These are phyloP conservation scores for Melanotaenia trifasciata DNA, from an alignment of 2,797 vertebrate genomes.

Conservation along the genomic window DNA sequence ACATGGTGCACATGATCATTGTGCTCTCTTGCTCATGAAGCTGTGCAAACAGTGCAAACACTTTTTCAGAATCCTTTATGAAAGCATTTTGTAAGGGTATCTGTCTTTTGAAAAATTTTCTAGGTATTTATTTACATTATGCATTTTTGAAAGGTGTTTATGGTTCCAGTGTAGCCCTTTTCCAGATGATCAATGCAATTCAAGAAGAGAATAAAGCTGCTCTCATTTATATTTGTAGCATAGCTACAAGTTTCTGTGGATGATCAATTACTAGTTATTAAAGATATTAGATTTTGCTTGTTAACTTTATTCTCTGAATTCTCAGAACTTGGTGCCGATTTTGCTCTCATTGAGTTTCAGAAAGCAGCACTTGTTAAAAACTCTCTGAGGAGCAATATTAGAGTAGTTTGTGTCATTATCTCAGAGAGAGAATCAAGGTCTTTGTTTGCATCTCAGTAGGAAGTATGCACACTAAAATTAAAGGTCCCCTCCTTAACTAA, in stretches of 20 bases:
- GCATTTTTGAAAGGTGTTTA: neutral
- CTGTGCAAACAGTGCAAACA: neutral
- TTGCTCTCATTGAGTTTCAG: constrained; percentile 20
- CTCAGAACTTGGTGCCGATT: neutral
- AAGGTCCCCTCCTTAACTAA: constrained; percentile 58
- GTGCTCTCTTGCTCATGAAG: neutral
- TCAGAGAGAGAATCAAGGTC: constrained; percentile 44
- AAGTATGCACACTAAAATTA: constrained; percentile 54
- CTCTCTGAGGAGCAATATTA: constrained; percentile 28
- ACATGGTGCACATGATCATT: neutral
- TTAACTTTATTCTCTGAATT: constrained; percentile 6
- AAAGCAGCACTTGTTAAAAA: constrained; percentile 26
- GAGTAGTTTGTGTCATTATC: constrained; percentile 51
- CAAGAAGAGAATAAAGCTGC: neutral
- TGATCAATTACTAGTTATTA: neutral
- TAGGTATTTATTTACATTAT: neutral
- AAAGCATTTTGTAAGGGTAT: neutral
- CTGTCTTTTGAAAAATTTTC: neutral
- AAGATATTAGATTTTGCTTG: constrained; percentile 1
- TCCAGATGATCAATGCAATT: neutral
- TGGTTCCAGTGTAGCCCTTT: neutral
- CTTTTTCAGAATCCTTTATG: neutral
- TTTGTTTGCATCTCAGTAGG: constrained; percentile 65
- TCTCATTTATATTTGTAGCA: neutral
- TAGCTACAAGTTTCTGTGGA: neutral